Percentiles rank a stretch among this genome's conserved stretches.
Conservation (phyloP, 2,797 vertebrate species). For the Hydrophis major region DNA sequence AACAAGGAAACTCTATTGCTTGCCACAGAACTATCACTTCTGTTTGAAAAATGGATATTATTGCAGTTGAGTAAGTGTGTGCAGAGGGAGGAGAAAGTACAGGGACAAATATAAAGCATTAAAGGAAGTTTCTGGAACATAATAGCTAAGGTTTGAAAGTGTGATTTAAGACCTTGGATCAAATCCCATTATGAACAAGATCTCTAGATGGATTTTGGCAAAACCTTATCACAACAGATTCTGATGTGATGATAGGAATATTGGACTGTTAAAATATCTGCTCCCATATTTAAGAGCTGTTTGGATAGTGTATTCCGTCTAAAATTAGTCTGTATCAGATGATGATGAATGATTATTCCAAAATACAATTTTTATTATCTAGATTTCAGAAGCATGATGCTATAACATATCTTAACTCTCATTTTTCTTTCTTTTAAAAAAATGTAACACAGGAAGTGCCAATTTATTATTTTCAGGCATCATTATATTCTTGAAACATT, state of each 20-base stretch:
- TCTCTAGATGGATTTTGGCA: not conserved
- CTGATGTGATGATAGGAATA: not conserved
- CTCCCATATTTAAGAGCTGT: not conserved
- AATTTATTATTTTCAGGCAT: not conserved
- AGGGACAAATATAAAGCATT: not conserved
- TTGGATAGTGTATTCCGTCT: not conserved
- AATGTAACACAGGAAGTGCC: not conserved
- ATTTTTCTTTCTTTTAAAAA: not conserved
- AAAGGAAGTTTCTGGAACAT: not conserved
- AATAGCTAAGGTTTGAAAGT: not conserved
- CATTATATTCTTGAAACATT: not conserved
- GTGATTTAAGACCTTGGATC: not conserved
- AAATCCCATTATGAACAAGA: not conserved
- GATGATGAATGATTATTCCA: not conserved
- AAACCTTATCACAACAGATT: not conserved
- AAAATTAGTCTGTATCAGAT: not conserved
- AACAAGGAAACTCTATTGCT: not conserved
- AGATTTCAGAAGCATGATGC: not conserved
- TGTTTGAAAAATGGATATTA: not conserved
- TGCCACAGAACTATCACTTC: not conserved
- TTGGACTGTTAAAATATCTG: not conserved
- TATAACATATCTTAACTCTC: not conserved
- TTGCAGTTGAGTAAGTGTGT: not conserved
- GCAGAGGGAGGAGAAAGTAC: not conserved
- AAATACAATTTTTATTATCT: not conserved